phyloP scores from a whole-genome alignment of 2,888 invertebrate species.

The Beris chalybata region DNA sequence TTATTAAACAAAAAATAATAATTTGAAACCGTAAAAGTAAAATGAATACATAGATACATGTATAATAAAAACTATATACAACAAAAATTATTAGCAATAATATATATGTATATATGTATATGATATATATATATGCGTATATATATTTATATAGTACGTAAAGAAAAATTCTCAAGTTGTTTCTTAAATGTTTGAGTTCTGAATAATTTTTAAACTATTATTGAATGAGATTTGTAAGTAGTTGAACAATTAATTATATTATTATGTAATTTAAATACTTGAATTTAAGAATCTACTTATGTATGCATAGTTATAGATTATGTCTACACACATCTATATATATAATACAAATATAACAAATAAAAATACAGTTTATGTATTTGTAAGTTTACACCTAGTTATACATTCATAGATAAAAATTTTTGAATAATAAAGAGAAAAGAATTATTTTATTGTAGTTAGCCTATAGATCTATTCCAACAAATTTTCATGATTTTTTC shows the following conservation, averaged over 20 bases:
- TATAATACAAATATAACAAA: conserved; percentile 20
- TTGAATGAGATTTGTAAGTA: conserved; percentile 30
- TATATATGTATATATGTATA: conserved; percentile 12
- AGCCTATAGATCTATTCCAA: neutral
- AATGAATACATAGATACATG: conserved; percentile 18
- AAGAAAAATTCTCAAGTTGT: conserved; percentile 18
- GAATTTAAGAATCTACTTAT: conserved; percentile 29
- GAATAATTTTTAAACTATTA: conserved; percentile 26
- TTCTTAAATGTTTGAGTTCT: conserved; percentile 30
- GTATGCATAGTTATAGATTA: conserved; percentile 30
- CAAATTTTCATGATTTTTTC: neutral
- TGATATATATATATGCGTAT: conserved; percentile 7
- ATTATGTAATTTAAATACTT: conserved; percentile 30
- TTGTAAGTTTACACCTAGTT: conserved; percentile 32
- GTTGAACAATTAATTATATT: conserved; percentile 22
- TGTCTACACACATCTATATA: conserved; percentile 26
- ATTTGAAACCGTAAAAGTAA: conserved; percentile 19
- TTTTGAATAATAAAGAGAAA: conserved; percentile 26
- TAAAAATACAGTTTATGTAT: conserved; percentile 26
- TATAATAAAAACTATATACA: conserved; percentile 14
- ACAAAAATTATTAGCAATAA: neutral
- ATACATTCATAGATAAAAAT: conserved; percentile 27
- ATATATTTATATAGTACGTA: conserved; percentile 1
- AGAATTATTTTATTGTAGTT: conserved; percentile 28
- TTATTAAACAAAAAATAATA: conserved; percentile 28